A percentile compares a stretch with the other conserved stretches of the same genome.
phyloP scores from a whole-genome alignment of 2,797 vertebrate species.

The Sorex maritimensis region DNA sequence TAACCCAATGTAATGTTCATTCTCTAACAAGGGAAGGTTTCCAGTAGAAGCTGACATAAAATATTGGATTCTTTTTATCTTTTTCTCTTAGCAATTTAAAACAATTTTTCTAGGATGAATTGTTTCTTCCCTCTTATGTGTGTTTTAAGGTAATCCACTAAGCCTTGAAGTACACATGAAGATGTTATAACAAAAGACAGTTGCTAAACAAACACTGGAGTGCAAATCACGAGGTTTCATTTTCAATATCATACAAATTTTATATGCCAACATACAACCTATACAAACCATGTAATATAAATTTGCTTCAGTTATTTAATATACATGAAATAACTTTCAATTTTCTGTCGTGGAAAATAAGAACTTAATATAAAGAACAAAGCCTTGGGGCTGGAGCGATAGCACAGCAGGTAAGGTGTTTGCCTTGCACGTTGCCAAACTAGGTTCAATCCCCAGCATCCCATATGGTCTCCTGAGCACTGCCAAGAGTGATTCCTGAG shows the following conservation, averaged over 20 bases:
- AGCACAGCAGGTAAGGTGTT: too few species aligned
- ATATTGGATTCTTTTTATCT: too few species aligned
- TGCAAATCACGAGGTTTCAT: background rate
- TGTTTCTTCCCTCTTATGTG: background rate
- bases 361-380: background rate
- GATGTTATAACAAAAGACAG: background rate
- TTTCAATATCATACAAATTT: background rate
- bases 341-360: background rate
- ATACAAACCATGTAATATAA: background rate
- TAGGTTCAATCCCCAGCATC: too few species aligned
- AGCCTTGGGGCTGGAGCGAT: background rate
- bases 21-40: too few species aligned
- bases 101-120: background rate
- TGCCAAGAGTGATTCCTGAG: too few species aligned
- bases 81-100: constrained; percentile 13
- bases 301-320: background rate
- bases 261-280: background rate
- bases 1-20: too few species aligned
- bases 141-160: background rate
- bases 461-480: too few species aligned
- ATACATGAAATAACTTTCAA: background rate
- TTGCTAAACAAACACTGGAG: background rate
- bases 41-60: too few species aligned
- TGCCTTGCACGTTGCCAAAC: too few species aligned
- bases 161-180: background rate